Evolutionary conservation across 2,797 vertebrate species (phyloP).

Genomic region (Cyprinella venusta): DNA sequence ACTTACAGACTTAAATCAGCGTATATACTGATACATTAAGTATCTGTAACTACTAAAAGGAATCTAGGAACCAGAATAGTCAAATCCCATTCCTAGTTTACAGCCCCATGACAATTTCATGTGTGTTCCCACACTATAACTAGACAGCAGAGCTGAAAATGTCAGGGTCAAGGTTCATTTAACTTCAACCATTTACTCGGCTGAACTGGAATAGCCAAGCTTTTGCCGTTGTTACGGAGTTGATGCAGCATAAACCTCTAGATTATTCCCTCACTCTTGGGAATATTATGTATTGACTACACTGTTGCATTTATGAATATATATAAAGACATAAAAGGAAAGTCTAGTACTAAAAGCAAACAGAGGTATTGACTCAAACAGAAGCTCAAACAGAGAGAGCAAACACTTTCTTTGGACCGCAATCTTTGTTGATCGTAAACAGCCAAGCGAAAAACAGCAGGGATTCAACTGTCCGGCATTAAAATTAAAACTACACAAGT

Average conservation of each 20-base stretch:
- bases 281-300: constrained; percentile 23
- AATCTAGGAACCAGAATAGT: neutral
- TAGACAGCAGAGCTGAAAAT: constrained; percentile 24
- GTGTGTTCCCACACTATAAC: constrained; percentile 20
- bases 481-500: constrained; percentile 72
- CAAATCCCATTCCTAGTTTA: neutral
- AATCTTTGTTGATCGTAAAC: constrained; percentile 29
- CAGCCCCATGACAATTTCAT: neutral
- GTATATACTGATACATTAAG: neutral
- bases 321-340: constrained; percentile 13
- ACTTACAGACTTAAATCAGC: neutral
- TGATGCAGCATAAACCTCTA: constrained; percentile 22
- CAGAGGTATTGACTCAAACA: constrained; percentile 5
- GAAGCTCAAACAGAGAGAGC: neutral
- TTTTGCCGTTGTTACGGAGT: constrained; percentile 2
- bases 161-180: constrained; percentile 30
- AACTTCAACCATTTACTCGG: constrained; percentile 21
- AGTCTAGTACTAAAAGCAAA: constrained; percentile 9
- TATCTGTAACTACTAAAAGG: neutral
- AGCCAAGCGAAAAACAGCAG: constrained; percentile 22
- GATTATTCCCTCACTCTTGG: constrained; percentile 6
- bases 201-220: constrained; percentile 21
- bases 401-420: neutral
- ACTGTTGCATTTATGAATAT: constrained; percentile 23
- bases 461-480: constrained; percentile 64